Conservation (phyloP, 2,113 vertebrate species). For the Cercocebus atys region DNA sequence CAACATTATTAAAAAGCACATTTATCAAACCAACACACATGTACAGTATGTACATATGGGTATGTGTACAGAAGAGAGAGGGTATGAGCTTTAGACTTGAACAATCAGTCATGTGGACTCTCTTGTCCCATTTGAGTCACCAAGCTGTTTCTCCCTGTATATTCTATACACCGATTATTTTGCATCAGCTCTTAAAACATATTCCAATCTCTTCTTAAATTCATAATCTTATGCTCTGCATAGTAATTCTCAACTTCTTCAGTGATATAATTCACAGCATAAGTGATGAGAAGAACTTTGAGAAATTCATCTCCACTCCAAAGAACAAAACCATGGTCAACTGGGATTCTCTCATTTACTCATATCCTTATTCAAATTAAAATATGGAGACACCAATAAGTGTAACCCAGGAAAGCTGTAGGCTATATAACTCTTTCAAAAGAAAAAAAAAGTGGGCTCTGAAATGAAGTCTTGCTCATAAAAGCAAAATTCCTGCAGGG, state of each 20-base stretch:
- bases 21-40: background rate
- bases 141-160: background rate
- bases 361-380: conserved; percentile 62
- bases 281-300: conserved; percentile 49
- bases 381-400: conserved; percentile 21
- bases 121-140: background rate
- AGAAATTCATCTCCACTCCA: conserved; percentile 37
- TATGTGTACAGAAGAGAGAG: background rate
- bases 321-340: conserved; percentile 61
- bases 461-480: conserved; percentile 68
- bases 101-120: background rate
- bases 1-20: background rate
- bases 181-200: conserved; percentile 22
- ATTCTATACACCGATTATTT: background rate
- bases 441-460: conserved; percentile 31
- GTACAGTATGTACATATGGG: background rate
- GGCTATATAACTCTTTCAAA: conserved; percentile 66
- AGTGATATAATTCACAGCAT: conserved; percentile 24
- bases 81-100: background rate
- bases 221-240: background rate
- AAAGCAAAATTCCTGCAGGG: conserved; percentile 75
- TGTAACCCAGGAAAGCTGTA: conserved; percentile 62
- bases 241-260: conserved; percentile 39
- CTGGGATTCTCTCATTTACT: conserved; percentile 63
- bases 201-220: background rate